Evolutionary conservation across 2,888 invertebrate genomes (phyloP), one percentile per base, ranked within the genome.

Genomic region (Seira ritae): DNA sequence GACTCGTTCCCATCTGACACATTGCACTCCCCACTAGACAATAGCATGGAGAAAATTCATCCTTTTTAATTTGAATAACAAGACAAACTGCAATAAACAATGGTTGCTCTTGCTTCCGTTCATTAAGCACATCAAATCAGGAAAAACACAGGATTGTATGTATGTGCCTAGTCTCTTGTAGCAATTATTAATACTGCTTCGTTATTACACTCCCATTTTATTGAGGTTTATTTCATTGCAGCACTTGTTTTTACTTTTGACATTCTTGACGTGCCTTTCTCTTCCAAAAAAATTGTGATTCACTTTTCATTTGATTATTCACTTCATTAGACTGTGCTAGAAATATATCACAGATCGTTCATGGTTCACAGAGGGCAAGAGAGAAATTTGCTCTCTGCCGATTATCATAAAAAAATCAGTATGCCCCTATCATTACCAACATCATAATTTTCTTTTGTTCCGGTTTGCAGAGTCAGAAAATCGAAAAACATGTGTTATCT

Each of bases 401-500:
- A 55, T 17, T 55, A 12, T 55, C 55, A 55, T 55, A 55, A 55
- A 55, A 55, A 31, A 55, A 17, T 17, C 55, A 55, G 17, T 17
- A 55, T 55, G 55, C 17, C 55, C 17, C 55, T 17, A 55, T 55
- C 55, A 55, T 55, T 55, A 55, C 17, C 55, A 55, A n/a, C 55
- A 55, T n/a, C 55, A 55, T 55, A 55, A 55, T 55, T 55, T 17
- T 17, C 55, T 46, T 60, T 70, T 78, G 70, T 78, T 78, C 77
- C 77, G 65, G 65, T n/a, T 55, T 55, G 3, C 70, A 78, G 62
- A 78, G 42, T 67, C 37, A 31, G 24, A 23, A 50, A 31, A 31
- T 31, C 31, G 31, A 31, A 12, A 68, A 67, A 67, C 76, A 60
- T 50, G 42, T 68, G 31, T 65, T 46, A 62, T 46, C 42, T 19